Percentiles rank a stretch among this genome's conserved stretches.
Conservation (phyloP, 2,888 invertebrate species). For the Eupithecia pulchellata region DNA sequence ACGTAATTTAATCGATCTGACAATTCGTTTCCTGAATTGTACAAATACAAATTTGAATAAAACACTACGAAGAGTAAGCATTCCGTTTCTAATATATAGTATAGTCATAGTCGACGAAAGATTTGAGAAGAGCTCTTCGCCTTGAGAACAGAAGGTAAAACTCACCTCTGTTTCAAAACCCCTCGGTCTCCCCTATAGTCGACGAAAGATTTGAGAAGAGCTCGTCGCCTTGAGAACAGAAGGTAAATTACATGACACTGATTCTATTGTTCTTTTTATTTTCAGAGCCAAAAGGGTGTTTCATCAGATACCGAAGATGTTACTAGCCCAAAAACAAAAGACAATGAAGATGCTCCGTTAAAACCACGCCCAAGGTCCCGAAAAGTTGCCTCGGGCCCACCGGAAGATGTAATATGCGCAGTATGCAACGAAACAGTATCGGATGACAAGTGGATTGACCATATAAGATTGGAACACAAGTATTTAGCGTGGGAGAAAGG, state of each 20-base stretch:
- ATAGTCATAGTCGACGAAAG: too few species aligned
- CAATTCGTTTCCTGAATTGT: background rate
- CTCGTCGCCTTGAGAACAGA: background rate
- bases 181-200: too few species aligned
- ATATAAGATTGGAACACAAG: constrained; percentile 57
- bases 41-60: too few species aligned
- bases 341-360: background rate
- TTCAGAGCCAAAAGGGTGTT: constrained; percentile 6
- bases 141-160: background rate
- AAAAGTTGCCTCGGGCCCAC: background rate
- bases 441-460: constrained; percentile 54
- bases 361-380: background rate
- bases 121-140: background rate
- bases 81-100: too few species aligned
- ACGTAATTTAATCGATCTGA: background rate
- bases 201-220: background rate
- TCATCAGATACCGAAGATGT: constrained; percentile 1
- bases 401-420: constrained; percentile 46
- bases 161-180: too few species aligned
- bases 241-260: background rate
- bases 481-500: constrained; percentile 67
- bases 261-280: background rate
- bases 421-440: constrained; percentile 52
- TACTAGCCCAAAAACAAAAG: background rate
- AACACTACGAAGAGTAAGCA: background rate